These are phyloP conservation scores for Nemoura dubitans DNA, from an alignment of 2,888 invertebrate species.

Conservation along the genomic window DNA sequence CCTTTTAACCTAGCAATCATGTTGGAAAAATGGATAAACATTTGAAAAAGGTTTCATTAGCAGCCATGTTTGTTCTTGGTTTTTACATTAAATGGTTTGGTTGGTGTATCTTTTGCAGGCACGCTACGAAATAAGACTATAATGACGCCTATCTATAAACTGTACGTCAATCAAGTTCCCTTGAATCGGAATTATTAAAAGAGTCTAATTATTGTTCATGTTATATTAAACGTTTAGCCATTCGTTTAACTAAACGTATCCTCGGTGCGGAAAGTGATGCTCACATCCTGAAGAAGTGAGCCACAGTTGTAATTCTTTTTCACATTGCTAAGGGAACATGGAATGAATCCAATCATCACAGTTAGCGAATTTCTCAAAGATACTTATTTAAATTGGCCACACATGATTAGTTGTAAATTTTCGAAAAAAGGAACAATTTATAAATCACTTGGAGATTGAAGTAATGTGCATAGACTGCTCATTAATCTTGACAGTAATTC, in stretches of 20 bases:
- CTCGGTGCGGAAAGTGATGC: no score
- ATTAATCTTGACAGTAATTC: conserved; percentile 12
- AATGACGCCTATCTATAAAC: not conserved
- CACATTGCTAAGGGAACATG: not conserved
- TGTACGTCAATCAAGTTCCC: not conserved
- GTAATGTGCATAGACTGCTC: not conserved
- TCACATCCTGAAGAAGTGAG: not conserved
- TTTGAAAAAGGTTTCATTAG: not conserved
- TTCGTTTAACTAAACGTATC: no score
- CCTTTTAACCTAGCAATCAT: not conserved
- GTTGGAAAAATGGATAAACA: not conserved
- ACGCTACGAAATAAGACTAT: not conserved
- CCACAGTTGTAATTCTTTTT: no score
- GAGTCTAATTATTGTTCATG: not conserved
- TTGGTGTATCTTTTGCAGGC: not conserved
- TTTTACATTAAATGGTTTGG: not conserved
- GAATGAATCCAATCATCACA: not conserved
- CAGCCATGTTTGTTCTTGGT: not conserved
- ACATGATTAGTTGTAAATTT: not conserved
- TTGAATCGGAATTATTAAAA: not conserved
- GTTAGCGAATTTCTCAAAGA: not conserved
- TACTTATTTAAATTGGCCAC: not conserved
- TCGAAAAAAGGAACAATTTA: not conserved
- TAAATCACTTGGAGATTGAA: not conserved
- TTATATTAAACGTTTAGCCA: not conserved